Base-by-base conservation (phyloP, 2,888 invertebrate species). In the Lordiphosa fenestrarum region DNA sequence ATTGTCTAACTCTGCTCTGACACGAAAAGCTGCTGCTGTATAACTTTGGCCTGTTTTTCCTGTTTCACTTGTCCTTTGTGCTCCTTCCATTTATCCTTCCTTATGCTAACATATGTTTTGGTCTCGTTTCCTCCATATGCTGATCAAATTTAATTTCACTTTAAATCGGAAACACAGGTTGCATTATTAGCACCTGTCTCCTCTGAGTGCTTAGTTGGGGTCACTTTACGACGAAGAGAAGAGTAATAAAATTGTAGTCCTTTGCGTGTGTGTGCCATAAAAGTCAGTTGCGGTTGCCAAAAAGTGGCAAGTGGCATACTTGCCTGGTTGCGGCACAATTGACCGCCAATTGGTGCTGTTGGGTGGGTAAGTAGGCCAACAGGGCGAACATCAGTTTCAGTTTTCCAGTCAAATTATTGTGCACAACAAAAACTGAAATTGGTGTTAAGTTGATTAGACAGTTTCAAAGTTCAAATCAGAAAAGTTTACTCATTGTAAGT, bases 41-140 rank as follows among this genome's bases (percentile, higher is more conserved):
- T 4, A 44, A 35, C 38, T 60, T 60, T 44, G n/a, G 23, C 38
- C 60, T n/a, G 30, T 19, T 42, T 33, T 15, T 25, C 25, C 25
- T 39, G 15, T 60, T 60, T 25, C 41, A 25, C 59, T 61, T 61
- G 51, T 33, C 62, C 52, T 37, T 38, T 62, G 51, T 42, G 61
- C 38, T 51, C 59, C 52, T 52, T 15, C 42, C 13, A 12, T 60
- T 60, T 60, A 60, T 60, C 62, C 62, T 52, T 52, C 62, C 62
- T 52, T 52, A 60, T 61, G 62, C 25, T 33, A 62, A 15, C 59
- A 60, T 60, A 60, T 60, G 62, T 60, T 60, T 60, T 42, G 25
- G 9, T 21, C 9, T 19, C 47, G 35, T 35, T n/a, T 62, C 61
- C 52, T 51, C 62, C 59, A 59, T 59, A 59, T 59, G 59, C 36